Evolutionary conservation across 2,888 invertebrate species (phyloP).

Genomic region (Philereme transversata): DNA sequence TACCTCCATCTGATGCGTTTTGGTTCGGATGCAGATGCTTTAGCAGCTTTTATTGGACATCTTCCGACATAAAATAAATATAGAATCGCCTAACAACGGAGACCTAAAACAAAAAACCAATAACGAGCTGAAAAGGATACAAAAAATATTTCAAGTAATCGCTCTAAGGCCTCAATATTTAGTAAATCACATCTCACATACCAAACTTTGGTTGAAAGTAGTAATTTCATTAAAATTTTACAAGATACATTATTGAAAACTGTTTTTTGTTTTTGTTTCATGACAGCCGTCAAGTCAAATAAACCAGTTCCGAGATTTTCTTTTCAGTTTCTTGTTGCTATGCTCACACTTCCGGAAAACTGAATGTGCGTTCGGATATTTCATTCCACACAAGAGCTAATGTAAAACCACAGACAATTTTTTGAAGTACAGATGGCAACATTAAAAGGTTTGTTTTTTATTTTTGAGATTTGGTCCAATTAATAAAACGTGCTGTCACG

Average conservation of each 20-base stretch:
- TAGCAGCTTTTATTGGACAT: constrained; percentile 54
- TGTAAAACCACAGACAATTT: constrained; percentile 34
- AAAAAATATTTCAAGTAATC: constrained; percentile 15
- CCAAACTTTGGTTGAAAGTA: constrained; percentile 59
- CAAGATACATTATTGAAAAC: constrained; percentile 70
- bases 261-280: constrained; percentile 79
- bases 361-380: constrained; percentile 8
- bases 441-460: constrained; percentile 7
- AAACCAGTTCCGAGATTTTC: constrained; percentile 47
- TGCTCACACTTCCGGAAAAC: constrained; percentile 37
- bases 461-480: constrained; percentile 10
- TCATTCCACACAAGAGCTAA: not conserved
- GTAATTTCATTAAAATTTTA: constrained; percentile 76
- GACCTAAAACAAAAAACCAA: constrained; percentile 58
- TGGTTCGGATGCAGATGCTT: constrained; percentile 44
- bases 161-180: constrained; percentile 5
- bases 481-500: constrained; percentile 35
- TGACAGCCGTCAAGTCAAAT: constrained; percentile 59
- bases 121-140: constrained; percentile 47
- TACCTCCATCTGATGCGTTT: constrained; percentile 66
- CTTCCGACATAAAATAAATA: constrained; percentile 51
- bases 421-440: constrained; percentile 20
- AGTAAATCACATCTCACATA: constrained; percentile 36
- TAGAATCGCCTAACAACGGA: constrained; percentile 54
- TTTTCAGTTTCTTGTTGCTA: constrained; percentile 16